phyloP scores from a whole-genome alignment of 1,140 invertebrate species.

The Panulirus ornatus region DNA sequence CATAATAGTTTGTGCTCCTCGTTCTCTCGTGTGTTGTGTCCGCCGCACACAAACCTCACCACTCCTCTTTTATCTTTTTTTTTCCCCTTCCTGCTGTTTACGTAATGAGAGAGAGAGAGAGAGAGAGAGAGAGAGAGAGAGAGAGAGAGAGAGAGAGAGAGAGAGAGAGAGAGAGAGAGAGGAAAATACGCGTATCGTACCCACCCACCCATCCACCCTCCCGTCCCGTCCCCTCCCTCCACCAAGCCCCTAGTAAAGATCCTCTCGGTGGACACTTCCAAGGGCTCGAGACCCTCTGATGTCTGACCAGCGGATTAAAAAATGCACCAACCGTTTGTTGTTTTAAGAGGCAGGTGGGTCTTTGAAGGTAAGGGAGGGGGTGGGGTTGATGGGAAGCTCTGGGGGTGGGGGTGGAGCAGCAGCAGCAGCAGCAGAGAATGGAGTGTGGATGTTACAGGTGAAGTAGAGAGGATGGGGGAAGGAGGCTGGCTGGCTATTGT shows the following conservation, averaged over 20 bases:
- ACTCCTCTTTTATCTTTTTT: not conserved
- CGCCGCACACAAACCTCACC: not conserved
- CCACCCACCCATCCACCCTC: no score
- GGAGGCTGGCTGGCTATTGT: not conserved
- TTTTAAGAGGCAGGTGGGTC: not conserved
- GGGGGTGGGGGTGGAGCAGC: not conserved
- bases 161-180: not conserved
- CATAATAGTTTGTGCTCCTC: not conserved
- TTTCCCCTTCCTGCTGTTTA: not conserved
- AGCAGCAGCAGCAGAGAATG: not conserved
- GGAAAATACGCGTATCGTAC: not conserved
- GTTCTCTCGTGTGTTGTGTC: not conserved
- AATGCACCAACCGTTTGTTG: not conserved
- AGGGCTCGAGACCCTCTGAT: not conserved
- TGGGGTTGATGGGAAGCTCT: not conserved
- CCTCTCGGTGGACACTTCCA: not conserved
- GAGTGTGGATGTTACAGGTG: not conserved
- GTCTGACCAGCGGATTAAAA: not conserved
- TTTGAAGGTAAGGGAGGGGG: slow-evolving; percentile 6
- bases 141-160: not conserved
- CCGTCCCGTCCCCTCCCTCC: not conserved
- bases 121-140: slow-evolving; percentile 8
- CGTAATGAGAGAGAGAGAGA: not conserved
- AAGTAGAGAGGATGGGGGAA: not conserved
- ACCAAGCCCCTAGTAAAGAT: no score